These are phyloP conservation scores for Zaprionus vittiger DNA, from an alignment of 1,140 invertebrate species.

Conservation along the genomic window DNA sequence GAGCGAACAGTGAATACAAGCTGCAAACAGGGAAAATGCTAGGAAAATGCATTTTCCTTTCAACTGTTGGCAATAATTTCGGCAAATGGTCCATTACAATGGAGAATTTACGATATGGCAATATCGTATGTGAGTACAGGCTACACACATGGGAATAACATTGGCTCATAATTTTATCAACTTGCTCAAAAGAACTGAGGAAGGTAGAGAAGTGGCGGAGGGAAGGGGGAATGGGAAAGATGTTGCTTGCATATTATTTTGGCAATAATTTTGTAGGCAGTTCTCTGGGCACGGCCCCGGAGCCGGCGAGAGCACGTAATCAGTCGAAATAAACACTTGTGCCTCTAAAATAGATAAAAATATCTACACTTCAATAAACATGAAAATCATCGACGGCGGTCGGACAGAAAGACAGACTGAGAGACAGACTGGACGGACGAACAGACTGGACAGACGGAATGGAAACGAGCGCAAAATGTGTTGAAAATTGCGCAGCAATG, in stretches of 20 bases:
- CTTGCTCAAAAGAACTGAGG: slow-evolving; percentile 49
- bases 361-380: slow-evolving; percentile 84
- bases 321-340: slow-evolving; percentile 81
- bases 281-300: not conserved
- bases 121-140: slow-evolving; percentile 3
- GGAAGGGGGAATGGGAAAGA: not conserved
- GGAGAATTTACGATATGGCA: slow-evolving; percentile 54
- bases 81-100: slow-evolving; percentile 42
- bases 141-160: slow-evolving; percentile 51
- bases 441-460: not conserved
- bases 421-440: not conserved
- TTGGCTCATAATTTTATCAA: slow-evolving; percentile 69
- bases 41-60: slow-evolving; percentile 40
- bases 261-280: slow-evolving; percentile 42
- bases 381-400: slow-evolving; percentile 73
- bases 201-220: not conserved
- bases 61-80: slow-evolving; percentile 50
- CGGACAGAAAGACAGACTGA: slow-evolving; percentile 1
- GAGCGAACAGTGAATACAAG: slow-evolving; percentile 5
- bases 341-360: slow-evolving; percentile 83
- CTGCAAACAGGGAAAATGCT: not conserved
- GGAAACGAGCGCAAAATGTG: slow-evolving; percentile 73
- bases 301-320: slow-evolving; percentile 61
- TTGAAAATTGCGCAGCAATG: slow-evolving; percentile 83
- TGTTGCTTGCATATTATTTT: slow-evolving; percentile 61